Evolutionary conservation across 2,888 invertebrate species (phyloP).

Genomic region (Metopia argyrocephala): DNA sequence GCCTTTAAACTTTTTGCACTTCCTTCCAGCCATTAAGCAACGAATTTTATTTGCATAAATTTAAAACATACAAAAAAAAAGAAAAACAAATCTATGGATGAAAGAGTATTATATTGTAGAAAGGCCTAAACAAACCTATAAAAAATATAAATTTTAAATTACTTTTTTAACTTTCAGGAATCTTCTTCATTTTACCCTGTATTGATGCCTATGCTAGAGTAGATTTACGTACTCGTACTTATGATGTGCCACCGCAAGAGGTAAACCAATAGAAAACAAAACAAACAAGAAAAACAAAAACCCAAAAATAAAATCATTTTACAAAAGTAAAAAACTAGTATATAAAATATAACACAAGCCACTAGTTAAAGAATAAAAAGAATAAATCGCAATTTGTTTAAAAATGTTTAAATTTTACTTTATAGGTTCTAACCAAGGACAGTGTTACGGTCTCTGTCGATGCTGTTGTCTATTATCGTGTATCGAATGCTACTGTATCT

Average conservation of each 20-base stretch:
- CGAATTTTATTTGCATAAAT: not conserved
- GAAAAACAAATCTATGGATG: not conserved
- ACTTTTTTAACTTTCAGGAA: conserved; percentile 82
- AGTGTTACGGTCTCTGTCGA: conserved; percentile 98
- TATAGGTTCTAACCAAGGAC: conserved; percentile 89
- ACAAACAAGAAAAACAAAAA: not conserved
- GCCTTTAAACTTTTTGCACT: not conserved
- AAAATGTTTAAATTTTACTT: conserved; percentile 8
- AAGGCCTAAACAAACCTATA: too few species aligned
- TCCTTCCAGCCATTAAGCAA: not conserved
- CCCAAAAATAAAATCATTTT: too few species aligned
- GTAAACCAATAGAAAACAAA: conserved; percentile 79
- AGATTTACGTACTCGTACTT: conserved; percentile 95
- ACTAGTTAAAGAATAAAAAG: not conserved
- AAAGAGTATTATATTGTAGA: not conserved
- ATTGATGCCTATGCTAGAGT: conserved; percentile 96
- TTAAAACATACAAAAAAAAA: not conserved
- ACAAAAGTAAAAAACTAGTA: conserved; percentile 10
- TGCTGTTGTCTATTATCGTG: conserved; percentile 94
- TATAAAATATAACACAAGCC: conserved; percentile 20
- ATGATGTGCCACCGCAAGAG: conserved; percentile 98
- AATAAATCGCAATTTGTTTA: not conserved
- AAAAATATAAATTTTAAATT: too few species aligned
- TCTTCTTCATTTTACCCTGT: conserved; percentile 97
- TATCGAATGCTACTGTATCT: conserved; percentile 97